phyloP scores from a whole-genome alignment of 2,113 vertebrate genomes.

The Sinocyclocheilus anophthalmus region DNA sequence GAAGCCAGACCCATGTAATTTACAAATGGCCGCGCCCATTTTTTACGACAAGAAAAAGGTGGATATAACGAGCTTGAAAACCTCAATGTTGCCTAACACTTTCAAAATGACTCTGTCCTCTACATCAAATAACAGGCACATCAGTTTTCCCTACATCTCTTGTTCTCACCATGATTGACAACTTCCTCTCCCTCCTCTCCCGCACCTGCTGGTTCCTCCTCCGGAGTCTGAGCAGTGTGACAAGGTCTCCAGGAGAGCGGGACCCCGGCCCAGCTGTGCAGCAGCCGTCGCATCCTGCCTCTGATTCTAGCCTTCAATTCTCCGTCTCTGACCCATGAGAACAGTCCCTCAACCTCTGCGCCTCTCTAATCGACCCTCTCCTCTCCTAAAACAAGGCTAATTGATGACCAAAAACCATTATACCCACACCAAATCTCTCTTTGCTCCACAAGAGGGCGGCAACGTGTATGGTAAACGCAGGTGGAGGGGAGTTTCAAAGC shows the following conservation, averaged over 20 bases:
- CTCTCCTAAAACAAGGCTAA: slow-evolving; percentile 1
- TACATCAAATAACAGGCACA: background rate
- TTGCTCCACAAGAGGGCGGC: slow-evolving; percentile 37
- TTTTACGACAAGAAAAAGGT: no score
- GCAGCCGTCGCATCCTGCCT: slow-evolving; percentile 25
- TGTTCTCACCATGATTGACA: slow-evolving; percentile 18
- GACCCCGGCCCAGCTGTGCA: slow-evolving; percentile 9
- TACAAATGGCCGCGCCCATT: no score
- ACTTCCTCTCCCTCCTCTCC: slow-evolving; percentile 4
- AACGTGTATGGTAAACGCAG: background rate
- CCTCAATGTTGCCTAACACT: background rate
- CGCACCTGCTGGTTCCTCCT: slow-evolving; percentile 4
- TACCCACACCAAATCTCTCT: background rate
- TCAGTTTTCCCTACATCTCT: background rate
- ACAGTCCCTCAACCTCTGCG: slow-evolving; percentile 7
- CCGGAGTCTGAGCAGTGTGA: background rate
- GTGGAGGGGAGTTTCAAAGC: background rate
- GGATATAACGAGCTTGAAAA: background rate
- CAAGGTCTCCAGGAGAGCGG: background rate
- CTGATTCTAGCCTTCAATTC: background rate
- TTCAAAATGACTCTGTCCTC: background rate
- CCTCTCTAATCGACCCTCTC: slow-evolving; percentile 20
- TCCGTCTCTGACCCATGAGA: slow-evolving; percentile 11
- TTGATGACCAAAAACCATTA: background rate
- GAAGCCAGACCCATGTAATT: no score